Conservation (phyloP, 2,113 vertebrate species). For the Nibea albiflora region DNA sequence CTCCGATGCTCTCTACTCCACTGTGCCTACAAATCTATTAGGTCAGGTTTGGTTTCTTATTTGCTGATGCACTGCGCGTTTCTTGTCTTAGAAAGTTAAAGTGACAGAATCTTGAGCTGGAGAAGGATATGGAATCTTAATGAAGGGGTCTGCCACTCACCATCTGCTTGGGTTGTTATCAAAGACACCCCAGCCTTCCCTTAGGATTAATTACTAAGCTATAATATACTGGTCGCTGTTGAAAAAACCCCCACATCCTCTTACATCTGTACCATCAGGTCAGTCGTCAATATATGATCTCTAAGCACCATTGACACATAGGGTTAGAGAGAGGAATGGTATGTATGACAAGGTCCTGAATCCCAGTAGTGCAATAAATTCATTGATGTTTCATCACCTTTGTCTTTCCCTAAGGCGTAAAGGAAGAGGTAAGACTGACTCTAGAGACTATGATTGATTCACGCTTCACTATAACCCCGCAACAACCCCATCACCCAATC, state of each 20-base stretch:
- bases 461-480: slow-evolving; percentile 8
- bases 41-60: slow-evolving; percentile 19
- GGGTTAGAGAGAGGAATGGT: neutral
- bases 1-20: neutral
- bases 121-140: slow-evolving; percentile 64
- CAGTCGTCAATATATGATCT: neutral
- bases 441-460: slow-evolving; percentile 23
- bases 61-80: slow-evolving; percentile 29
- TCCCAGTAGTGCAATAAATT: neutral
- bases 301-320: neutral
- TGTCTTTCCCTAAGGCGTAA: neutral
- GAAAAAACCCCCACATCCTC: slow-evolving; percentile 17
- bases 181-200: slow-evolving; percentile 57
- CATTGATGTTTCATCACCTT: slow-evolving; percentile 36
- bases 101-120: slow-evolving; percentile 26
- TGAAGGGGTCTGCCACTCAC: slow-evolving; percentile 66
- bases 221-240: slow-evolving; percentile 40
- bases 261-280: slow-evolving; percentile 14
- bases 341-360: slow-evolving; percentile 26
- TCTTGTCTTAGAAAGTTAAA: slow-evolving; percentile 36
- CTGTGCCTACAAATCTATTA: slow-evolving; percentile 13
- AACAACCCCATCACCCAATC: neutral
- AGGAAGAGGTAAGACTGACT: neutral
- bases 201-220: slow-evolving; percentile 70
- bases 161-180: slow-evolving; percentile 74